These are phyloP conservation scores for Dinoponera quadriceps DNA, from an alignment of 1,140 invertebrate species.

Conservation along the genomic window DNA sequence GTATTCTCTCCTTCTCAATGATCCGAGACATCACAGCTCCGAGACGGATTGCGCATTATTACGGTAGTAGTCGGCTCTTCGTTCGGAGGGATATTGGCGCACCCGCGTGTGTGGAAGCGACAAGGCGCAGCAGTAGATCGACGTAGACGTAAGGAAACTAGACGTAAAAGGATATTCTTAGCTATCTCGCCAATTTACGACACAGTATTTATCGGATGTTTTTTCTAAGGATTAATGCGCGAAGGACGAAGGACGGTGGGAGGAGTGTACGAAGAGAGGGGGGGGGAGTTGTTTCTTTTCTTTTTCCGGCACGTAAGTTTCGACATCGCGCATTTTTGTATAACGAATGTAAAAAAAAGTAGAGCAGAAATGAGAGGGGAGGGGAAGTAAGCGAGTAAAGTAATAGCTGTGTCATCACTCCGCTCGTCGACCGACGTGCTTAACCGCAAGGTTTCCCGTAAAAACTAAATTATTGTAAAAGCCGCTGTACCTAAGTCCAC, in stretches of 20 bases:
- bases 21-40: neutral
- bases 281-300: too few species aligned
- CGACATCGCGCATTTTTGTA: too few species aligned
- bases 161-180: constrained; percentile 72
- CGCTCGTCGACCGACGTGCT: constrained; percentile 57
- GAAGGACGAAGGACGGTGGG: too few species aligned
- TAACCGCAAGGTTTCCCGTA: constrained; percentile 51
- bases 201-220: constrained; percentile 79
- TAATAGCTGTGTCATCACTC: constrained; percentile 47
- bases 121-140: constrained; percentile 59
- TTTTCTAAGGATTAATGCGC: constrained; percentile 49
- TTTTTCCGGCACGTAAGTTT: too few species aligned
- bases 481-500: constrained; percentile 66
- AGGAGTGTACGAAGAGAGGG: too few species aligned
- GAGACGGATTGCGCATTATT: neutral
- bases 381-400: constrained; percentile 41
- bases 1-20: too few species aligned
- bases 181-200: constrained; percentile 80
- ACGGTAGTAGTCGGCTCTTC: too few species aligned
- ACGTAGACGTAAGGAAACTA: constrained; percentile 68
- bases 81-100: neutral
- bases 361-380: neutral
- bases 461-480: constrained; percentile 69
- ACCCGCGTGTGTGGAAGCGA: neutral
- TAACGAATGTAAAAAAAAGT: too few species aligned